Evolutionary conservation across 2,888 invertebrate species (phyloP).

Genomic region (Lepidochrysops patricia): DNA sequence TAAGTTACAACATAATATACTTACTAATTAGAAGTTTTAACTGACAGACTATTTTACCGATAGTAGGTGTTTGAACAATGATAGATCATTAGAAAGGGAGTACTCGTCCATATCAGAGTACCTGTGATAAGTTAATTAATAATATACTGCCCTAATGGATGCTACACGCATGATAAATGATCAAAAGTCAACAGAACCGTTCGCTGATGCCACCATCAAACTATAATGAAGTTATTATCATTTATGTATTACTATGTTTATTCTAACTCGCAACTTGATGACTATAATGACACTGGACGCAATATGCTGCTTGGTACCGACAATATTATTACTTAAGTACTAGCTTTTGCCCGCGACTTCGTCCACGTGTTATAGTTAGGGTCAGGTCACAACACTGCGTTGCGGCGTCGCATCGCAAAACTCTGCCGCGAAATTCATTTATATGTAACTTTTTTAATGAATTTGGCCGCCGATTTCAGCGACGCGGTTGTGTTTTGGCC

Average conservation of each 20-base stretch:
- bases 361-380: too few relatives aligned
- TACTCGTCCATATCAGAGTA: neutral
- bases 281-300: neutral
- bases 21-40: neutral
- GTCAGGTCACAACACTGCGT: too few relatives aligned
- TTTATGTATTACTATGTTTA: neutral
- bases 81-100: neutral
- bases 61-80: neutral
- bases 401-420: too few relatives aligned
- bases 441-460: too few relatives aligned
- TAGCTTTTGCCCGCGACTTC: too few relatives aligned
- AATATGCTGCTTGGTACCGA: too few relatives aligned
- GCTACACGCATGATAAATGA: slow-evolving; percentile 9
- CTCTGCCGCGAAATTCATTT: too few relatives aligned
- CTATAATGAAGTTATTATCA: slow-evolving; percentile 3
- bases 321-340: neutral
- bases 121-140: neutral
- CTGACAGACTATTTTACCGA: neutral
- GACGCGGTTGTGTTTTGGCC: too few relatives aligned
- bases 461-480: too few relatives aligned
- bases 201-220: neutral
- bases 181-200: neutral
- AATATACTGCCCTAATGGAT: neutral
- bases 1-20: too few relatives aligned
- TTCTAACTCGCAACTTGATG: neutral